These are phyloP conservation scores for Oreotrochilus melanogaster DNA, from an alignment of 2,113 vertebrate genomes.

Conservation along the genomic window DNA sequence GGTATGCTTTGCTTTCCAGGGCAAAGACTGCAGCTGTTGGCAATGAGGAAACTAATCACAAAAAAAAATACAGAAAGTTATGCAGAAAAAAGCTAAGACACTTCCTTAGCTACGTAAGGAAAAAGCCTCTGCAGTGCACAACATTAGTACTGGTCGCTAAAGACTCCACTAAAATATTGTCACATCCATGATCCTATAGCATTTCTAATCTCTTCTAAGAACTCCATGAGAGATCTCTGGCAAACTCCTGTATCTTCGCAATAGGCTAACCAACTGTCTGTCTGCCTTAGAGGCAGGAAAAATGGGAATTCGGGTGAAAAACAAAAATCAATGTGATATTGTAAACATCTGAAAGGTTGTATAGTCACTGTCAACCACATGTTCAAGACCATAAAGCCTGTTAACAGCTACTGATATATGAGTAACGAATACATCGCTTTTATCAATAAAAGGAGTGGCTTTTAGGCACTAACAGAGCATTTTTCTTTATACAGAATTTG, in stretches of 20 bases:
- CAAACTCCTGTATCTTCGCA: not conserved
- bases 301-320: not conserved
- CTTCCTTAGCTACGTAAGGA: not conserved
- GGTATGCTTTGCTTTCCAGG: not conserved
- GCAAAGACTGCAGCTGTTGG: not conserved
- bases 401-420: rapidly evolving
- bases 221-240: not conserved
- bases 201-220: not conserved
- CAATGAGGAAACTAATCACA: not conserved
- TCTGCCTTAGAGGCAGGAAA: not conserved
- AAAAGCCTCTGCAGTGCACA: not conserved
- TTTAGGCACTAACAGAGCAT: not conserved
- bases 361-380: not conserved
- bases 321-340: rapidly evolving
- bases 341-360: not conserved
- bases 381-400: not conserved
- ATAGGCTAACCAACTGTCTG: not conserved
- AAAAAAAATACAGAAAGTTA: not conserved
- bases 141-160: not conserved
- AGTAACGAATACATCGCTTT: not conserved
- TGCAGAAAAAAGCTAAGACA: not conserved
- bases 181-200: not conserved
- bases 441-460: not conserved
- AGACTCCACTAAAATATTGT: not conserved
- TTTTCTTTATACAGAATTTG: not conserved